Conservation (phyloP, 2,113 vertebrate genomes). For the Sander vitreus region DNA sequence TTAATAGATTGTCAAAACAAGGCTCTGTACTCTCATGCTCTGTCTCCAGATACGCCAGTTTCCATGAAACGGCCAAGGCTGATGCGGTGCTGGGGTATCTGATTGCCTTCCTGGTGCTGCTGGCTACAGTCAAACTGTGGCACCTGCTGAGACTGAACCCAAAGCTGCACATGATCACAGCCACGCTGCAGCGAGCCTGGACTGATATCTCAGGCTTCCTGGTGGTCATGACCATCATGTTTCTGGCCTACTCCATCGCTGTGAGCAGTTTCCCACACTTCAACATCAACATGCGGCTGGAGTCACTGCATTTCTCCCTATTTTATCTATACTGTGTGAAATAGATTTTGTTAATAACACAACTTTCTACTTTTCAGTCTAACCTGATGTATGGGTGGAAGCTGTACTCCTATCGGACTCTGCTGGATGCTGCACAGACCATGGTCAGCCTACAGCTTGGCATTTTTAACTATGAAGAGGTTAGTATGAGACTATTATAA, state of each 20-base stretch:
- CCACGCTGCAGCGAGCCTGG: conserved; percentile 91
- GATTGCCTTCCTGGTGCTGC: conserved; percentile 93
- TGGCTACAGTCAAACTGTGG: conserved; percentile 95
- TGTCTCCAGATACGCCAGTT: conserved; percentile 87
- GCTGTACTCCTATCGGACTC: conserved; percentile 92
- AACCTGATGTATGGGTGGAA: conserved; percentile 97
- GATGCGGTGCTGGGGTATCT: conserved; percentile 93
- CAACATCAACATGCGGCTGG: conserved; percentile 29
- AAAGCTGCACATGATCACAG: conserved; percentile 94
- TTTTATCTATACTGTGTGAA: conserved; percentile 15
- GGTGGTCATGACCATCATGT: conserved; percentile 90
- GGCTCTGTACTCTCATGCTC: conserved; percentile 21
- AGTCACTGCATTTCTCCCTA: conserved; percentile 7
- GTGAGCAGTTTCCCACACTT: conserved; percentile 85
- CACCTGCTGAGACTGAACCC: conserved; percentile 95
- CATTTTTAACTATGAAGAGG: conserved; percentile 98
- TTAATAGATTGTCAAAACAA: conserved; percentile 16
- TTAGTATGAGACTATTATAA: conserved; percentile 62
- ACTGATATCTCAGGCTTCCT: conserved; percentile 95
- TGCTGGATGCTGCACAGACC: conserved; percentile 90
- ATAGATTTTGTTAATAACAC: conserved; percentile 16
- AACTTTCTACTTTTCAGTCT: conserved; percentile 82
- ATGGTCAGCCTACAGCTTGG: conserved; percentile 96
- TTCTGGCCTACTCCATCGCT: conserved; percentile 92
- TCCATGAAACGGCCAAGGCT: conserved; percentile 91